Base-by-base conservation (phyloP, 1,140 invertebrate genomes). In the Bombus vancouverensis region DNA sequence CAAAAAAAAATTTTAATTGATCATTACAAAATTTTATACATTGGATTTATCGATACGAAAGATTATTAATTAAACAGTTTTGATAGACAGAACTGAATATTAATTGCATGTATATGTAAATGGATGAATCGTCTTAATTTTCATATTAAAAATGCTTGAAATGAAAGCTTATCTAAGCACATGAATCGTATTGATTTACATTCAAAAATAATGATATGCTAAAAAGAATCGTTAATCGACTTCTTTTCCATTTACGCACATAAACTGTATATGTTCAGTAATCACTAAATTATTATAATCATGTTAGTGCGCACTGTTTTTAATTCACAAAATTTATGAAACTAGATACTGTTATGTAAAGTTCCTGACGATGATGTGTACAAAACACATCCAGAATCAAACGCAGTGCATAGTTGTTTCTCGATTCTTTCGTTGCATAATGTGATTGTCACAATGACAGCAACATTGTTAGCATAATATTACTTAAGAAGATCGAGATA, bases 151-250 rank as follows among this genome's bases (percentile, higher is more conserved):
- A 22, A 6, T 53, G 18, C 18, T 22, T 22, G 18, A 22, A 53
- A 18, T 6, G 2, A 18, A 22, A 22, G 47, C 15, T 22, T 53
- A 53, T 6, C 18, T 65, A 32, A 1, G 4, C 5, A 18, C 4
- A 15, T 18, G 22, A 1, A 4, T 66, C 22, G 8, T 25, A 3
- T 73, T 13, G 4, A 74, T 57, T 44, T 34, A 44, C 1, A 4
- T 37, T 37, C 32, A 42, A 2, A 22, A 25, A 4, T 18, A 32
- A 79, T 71, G 34, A 70, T 80, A 53, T 77, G 53, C 25, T 78
- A 89, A 86, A 70, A n/a, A 79, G 42, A 66, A 22, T 79, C 32
- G 22, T 25, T 34, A 66, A 32, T 79, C 32, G 3, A 25, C 32
- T 34, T 37, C 6, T 13, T 62, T 62, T 3, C 28, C 1, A n/a